Evolutionary conservation across 2,113 vertebrate genomes (phyloP), one percentile per base, ranked within the genome.

Genomic region (Pitta sordida): DNA sequence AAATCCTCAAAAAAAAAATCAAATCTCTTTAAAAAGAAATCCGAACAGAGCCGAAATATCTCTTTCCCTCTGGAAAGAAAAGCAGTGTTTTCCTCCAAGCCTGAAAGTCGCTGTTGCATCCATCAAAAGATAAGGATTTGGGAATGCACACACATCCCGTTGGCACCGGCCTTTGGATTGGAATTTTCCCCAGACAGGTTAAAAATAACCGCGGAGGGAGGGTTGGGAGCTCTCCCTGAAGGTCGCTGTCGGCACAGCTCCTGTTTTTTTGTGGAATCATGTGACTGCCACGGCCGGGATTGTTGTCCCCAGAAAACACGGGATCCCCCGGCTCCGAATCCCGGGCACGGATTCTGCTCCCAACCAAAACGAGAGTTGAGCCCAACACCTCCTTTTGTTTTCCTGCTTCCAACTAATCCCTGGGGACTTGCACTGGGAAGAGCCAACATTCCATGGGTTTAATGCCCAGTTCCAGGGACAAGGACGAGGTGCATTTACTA

Each of bases 141-240:
- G 71, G 91, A 88, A 59, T 49, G 67, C 9, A 0, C 8, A 43
- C 76, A 34, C 91, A 86, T 86, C 70, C 83, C 88, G 92, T 85
- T 94, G 95, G 96, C 93, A 88, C 67, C 2, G 9, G 36, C n/a
- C 7, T 44, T 63, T 62, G 88, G 59, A 67, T 62, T 95, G 95
- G 95, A 96, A 95, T 91, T 73, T 67, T 63, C 92, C 85, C 79
- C 90, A 94, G 93, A 88, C 83, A 51, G 87, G 93, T 95, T 96
- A 96, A 94, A 96, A 96, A 96, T 96, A 96, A 94, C 78, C 24
- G 22, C 0, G 8, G 44, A 19, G 20, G 2, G 41, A 87, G 26
- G 3, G 3, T 4, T 73, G 77, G 86, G 62, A 82, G 82, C 87
- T 78, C 26, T 36, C 76, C n/a, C 87, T 87, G 95, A 96, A 95